Conservation (phyloP, 2,888 invertebrate species). For the Pteria penguin region DNA sequence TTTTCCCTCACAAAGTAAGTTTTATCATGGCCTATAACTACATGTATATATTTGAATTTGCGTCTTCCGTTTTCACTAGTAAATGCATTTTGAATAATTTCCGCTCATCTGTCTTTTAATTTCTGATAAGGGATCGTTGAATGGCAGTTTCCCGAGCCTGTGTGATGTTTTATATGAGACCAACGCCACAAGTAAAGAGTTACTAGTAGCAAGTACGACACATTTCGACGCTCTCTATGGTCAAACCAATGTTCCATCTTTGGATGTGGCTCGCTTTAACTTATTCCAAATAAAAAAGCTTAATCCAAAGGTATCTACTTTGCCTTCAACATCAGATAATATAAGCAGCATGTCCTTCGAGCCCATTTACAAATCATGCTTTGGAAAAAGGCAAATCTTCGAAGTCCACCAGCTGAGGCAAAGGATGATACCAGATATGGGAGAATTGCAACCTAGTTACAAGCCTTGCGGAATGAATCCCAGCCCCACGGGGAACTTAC, state of each 20-base stretch:
- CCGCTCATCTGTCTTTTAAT: too few relatives aligned
- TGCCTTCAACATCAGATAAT: conserved; percentile 37
- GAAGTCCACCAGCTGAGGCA: background rate
- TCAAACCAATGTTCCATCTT: conserved; percentile 24
- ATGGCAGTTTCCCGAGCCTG: background rate
- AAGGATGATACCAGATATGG: background rate
- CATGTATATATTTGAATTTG: too few relatives aligned
- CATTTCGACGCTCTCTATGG: conserved; percentile 1
- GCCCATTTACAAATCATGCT: conserved; percentile 30
- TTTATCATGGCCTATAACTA: too few relatives aligned
- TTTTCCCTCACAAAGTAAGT: too few relatives aligned
- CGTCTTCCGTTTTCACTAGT: too few relatives aligned
- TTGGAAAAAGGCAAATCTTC: conserved; percentile 6
- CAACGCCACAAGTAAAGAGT: too few relatives aligned
- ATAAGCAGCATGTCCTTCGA: conserved; percentile 19
- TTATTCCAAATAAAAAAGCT: conserved; percentile 25
- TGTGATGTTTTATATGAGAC: background rate
- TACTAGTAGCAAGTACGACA: background rate
- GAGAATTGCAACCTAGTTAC: background rate
- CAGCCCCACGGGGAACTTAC: background rate
- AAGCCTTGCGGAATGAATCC: background rate
- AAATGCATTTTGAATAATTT: too few relatives aligned
- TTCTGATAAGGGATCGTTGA: too few relatives aligned
- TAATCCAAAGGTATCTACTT: conserved; percentile 3
- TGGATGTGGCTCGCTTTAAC: conserved; percentile 34